Evolutionary conservation across 2,888 invertebrate genomes (phyloP).

Genomic region (Drosophila neotestacea): DNA sequence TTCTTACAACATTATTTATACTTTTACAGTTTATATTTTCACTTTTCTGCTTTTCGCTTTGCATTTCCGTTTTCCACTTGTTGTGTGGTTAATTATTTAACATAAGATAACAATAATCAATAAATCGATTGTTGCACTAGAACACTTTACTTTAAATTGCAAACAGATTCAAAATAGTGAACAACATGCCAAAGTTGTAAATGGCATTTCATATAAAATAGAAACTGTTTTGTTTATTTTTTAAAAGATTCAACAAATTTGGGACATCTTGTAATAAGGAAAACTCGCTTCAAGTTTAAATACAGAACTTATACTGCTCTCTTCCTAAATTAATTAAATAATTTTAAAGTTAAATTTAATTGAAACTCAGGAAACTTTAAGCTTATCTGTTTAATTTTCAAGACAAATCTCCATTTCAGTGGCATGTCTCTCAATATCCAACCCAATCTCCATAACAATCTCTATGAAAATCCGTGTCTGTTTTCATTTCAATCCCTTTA

Average conservation of each 20-base stretch:
- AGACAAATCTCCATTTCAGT: constrained; percentile 33
- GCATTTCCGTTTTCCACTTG: constrained; percentile 18
- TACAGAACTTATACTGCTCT: too few species aligned
- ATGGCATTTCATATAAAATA: too few species aligned
- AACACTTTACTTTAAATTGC: background rate
- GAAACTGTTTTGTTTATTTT: too few species aligned
- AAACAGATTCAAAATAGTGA: too few species aligned
- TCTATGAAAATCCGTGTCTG: background rate
- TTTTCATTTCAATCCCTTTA: constrained; percentile 8
- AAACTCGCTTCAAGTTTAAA: too few species aligned
- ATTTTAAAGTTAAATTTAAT: background rate
- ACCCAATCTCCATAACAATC: background rate
- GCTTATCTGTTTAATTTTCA: constrained; percentile 2
- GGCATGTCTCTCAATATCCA: constrained; percentile 21
- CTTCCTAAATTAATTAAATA: background rate
- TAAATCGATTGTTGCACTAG: constrained; percentile 1
- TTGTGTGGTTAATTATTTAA: background rate
- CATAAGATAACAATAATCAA: background rate
- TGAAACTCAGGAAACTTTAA: background rate
- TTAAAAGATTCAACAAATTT: too few species aligned
- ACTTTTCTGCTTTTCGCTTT: background rate
- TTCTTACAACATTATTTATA: constrained; percentile 17
- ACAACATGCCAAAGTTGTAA: too few species aligned
- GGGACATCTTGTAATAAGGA: too few species aligned
- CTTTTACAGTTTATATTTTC: background rate